A percentile compares a stretch with the other conserved stretches of the same genome.
Evolutionary conservation across 2,113 vertebrate species (phyloP).

Genomic region (Chlorodrepanis virens): DNA sequence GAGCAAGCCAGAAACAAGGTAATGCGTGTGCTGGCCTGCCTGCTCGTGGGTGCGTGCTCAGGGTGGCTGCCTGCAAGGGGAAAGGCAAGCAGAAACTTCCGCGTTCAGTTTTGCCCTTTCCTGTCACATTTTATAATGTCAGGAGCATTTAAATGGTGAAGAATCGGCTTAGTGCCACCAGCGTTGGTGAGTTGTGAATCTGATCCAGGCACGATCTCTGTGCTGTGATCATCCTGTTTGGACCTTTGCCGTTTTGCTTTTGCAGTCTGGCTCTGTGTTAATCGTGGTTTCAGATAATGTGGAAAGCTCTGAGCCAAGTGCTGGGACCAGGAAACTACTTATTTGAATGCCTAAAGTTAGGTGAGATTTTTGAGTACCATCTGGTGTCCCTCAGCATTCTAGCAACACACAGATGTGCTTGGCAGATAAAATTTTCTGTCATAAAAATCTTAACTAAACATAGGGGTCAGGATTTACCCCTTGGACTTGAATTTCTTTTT

Average conservation of each 20-base stretch:
- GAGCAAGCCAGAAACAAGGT: conserved; percentile 77
- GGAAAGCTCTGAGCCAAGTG: background rate
- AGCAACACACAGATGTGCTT: background rate
- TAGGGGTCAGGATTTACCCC: background rate
- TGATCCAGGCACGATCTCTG: background rate
- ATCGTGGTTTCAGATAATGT: background rate
- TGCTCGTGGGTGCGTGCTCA: background rate
- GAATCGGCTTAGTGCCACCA: background rate
- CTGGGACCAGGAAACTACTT: background rate
- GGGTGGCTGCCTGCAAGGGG: background rate
- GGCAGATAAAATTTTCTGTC: background rate
- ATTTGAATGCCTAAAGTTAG: background rate
- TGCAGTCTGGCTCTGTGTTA: background rate
- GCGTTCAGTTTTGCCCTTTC: background rate
- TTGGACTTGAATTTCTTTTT: background rate
- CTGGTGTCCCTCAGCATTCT: background rate
- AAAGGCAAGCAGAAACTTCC: background rate
- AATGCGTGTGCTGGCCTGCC: background rate
- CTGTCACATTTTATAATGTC: background rate
- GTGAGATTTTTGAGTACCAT: background rate
- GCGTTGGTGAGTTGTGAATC: background rate
- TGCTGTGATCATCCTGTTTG: background rate
- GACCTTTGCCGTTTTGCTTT: background rate
- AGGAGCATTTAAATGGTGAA: background rate
- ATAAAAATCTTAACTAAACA: background rate